Conservation (phyloP, 2,888 invertebrate species). For the Melanargia galathea region DNA sequence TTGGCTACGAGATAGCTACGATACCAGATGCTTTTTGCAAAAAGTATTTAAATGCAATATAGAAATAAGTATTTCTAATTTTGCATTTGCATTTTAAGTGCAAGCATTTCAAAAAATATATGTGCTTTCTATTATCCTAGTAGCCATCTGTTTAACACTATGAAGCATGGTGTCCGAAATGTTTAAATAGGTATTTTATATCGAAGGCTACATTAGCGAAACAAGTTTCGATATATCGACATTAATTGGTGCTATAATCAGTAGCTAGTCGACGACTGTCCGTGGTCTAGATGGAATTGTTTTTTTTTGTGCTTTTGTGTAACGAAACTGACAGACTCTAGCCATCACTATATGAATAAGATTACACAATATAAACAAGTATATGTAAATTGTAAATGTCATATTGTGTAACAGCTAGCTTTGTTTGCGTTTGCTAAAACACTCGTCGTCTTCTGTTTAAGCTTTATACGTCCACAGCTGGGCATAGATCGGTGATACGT, state of each 20-base stretch:
- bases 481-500: no score
- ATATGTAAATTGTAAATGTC: neutral
- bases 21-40: no score
- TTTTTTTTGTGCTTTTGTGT: neutral
- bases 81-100: no score
- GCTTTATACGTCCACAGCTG: no score
- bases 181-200: neutral
- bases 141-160: no score
- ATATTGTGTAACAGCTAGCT: neutral
- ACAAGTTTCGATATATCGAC: slow-evolving; percentile 36
- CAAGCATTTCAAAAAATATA: no score
- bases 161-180: neutral
- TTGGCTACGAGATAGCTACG: no score
- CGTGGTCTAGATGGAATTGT: slow-evolving; percentile 1
- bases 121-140: no score
- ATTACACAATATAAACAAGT: neutral
- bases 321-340: neutral
- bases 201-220: slow-evolving; percentile 28
- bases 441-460: no score
- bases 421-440: no score
- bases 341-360: neutral
- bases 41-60: no score
- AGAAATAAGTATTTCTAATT: no score
- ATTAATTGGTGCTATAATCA: slow-evolving; percentile 36
- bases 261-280: slow-evolving; percentile 41